Percentiles rank a stretch among this genome's conserved stretches.
phyloP scores from a whole-genome alignment of 2,888 invertebrate genomes.

The Ectemnius lituratus region DNA sequence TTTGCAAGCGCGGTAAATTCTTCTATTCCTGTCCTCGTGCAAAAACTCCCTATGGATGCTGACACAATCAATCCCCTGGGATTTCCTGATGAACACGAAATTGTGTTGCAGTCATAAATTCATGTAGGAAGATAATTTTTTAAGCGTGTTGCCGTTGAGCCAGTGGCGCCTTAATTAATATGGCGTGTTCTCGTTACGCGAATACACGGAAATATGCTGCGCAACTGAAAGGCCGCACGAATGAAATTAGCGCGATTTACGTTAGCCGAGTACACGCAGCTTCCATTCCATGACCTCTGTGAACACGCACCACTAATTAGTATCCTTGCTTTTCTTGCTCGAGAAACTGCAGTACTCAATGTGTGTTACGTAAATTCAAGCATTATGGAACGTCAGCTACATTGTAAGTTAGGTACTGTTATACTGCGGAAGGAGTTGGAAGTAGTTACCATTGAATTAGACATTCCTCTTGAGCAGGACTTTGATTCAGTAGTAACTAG shows the following conservation, averaged over 20 bases:
- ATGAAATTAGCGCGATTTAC: conserved; percentile 44
- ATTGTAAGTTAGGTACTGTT: too few relatives aligned
- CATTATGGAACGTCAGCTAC: too few relatives aligned
- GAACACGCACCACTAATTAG: conserved; percentile 31
- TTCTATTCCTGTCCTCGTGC: too few relatives aligned
- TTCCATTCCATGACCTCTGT: conserved; percentile 22
- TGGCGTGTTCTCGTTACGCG: conserved; percentile 23
- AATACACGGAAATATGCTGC: conserved; percentile 24
- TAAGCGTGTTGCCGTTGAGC: conserved; percentile 44
- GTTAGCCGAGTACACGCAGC: conserved; percentile 18
- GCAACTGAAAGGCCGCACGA: conserved; percentile 44
- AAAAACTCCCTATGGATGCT: too few relatives aligned
- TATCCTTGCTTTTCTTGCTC: conserved; percentile 15
- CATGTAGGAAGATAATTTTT: conserved; percentile 7
- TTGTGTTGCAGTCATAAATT: not conserved
- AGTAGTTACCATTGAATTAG: too few relatives aligned
- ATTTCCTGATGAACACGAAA: too few relatives aligned
- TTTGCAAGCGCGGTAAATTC: too few relatives aligned
- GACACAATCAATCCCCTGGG: too few relatives aligned
- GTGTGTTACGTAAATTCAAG: too few relatives aligned
- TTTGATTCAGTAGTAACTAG: too few relatives aligned
- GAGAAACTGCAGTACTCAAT: not conserved
- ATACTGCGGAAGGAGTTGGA: too few relatives aligned
- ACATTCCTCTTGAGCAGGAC: too few relatives aligned
- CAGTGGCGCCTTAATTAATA: conserved; percentile 53